These are phyloP conservation scores for Cladopsammia gracilis DNA, from an alignment of 64 coral and sea anemone genomes.

Conservation along the genomic window DNA sequence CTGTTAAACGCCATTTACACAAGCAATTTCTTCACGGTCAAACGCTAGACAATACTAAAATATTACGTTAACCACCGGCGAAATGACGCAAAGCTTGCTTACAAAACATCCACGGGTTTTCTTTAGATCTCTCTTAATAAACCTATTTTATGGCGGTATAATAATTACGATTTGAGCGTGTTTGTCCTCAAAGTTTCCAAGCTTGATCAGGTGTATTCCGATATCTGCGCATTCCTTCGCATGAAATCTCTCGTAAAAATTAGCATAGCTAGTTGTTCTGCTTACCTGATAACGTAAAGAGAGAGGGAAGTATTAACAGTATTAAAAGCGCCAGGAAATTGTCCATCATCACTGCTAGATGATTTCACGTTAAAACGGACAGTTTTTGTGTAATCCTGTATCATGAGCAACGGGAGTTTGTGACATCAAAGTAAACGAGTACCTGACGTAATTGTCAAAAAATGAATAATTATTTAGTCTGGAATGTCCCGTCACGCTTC, in stretches of 20 bases:
- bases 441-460: constrained; percentile 13
- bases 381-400: not conserved
- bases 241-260: not conserved
- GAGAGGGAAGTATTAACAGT: not conserved
- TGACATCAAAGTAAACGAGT: not conserved
- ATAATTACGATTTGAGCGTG: too few species aligned
- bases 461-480: not conserved
- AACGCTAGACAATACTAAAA: too few species aligned
- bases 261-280: not conserved
- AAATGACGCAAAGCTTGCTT: too few species aligned
- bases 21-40: too few species aligned
- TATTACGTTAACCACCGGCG: too few species aligned
- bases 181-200: too few species aligned
- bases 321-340: not conserved
- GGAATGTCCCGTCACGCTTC: constrained; percentile 9
- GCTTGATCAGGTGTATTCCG: too few species aligned
- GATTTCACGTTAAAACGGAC: not conserved
- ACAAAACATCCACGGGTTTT: too few species aligned
- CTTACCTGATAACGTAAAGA: not conserved
- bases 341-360: not conserved
- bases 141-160: too few species aligned
- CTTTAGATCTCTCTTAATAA: too few species aligned
- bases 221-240: not conserved
- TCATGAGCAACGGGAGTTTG: not conserved
- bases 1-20: too few species aligned